phyloP scores from a whole-genome alignment of 2,888 invertebrate genomes.

The Pristionchus entomophagus region DNA sequence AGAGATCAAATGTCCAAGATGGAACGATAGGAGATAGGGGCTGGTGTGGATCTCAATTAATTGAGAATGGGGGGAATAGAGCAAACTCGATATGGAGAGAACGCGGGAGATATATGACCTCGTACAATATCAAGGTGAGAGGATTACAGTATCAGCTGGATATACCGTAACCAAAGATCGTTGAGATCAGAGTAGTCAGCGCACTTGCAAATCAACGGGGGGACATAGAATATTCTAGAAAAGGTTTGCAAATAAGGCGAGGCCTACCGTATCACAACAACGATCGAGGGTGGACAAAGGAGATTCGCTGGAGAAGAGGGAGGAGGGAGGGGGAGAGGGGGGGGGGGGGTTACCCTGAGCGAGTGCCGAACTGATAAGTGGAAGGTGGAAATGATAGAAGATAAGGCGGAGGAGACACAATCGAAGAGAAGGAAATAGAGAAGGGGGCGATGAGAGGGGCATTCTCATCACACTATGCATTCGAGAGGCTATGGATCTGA shows the following conservation, averaged over 20 bases:
- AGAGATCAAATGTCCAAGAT: background rate
- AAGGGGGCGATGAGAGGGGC: background rate
- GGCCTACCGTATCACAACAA: background rate
- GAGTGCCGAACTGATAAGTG: conserved; percentile 23
- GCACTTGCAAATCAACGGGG: background rate
- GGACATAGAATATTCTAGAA: background rate
- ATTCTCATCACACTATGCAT: conserved; percentile 19
- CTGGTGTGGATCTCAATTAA: background rate
- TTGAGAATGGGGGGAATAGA: background rate
- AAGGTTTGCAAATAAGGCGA: background rate
- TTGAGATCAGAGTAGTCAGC: no score
- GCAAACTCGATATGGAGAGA: background rate
- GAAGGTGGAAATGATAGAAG: conserved; percentile 13
- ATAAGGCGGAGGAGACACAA: conserved; percentile 30
- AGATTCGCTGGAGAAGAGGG: background rate
- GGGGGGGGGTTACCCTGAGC: no score
- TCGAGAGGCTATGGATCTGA: background rate
- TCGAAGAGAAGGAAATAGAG: background rate
- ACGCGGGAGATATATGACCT: no score
- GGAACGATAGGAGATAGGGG: background rate
- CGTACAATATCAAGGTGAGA: no score
- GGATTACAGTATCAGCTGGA: no score
- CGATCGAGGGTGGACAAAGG: background rate
- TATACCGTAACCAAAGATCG: no score
- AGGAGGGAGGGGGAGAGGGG: background rate